Evolutionary conservation across 2,797 vertebrate genomes (phyloP).

Genomic region (Vespertilio murinus): DNA sequence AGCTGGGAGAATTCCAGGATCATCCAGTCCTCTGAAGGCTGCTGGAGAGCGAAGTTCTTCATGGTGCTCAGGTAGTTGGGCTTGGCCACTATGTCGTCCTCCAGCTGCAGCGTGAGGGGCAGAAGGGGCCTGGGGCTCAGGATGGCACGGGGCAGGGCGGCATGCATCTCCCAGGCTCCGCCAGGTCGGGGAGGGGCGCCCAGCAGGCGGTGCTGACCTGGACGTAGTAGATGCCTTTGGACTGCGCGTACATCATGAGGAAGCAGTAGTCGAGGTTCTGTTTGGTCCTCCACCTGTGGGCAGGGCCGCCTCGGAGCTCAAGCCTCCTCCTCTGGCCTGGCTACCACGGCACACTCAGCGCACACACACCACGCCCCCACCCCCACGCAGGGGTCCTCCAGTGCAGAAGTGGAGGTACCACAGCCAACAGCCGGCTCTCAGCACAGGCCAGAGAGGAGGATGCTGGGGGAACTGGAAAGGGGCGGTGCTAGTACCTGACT

Average conservation of each 20-base stretch:
- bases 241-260: slow-evolving; percentile 99
- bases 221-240: slow-evolving; percentile 97
- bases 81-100: slow-evolving; percentile 98
- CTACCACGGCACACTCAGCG: background rate
- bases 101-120: slow-evolving; percentile 86
- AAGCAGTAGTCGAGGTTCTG: slow-evolving; percentile 99
- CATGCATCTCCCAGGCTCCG: background rate
- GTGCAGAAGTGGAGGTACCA: background rate
- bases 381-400: background rate
- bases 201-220: slow-evolving; percentile 87
- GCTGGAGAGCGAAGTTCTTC: slow-evolving; percentile 99
- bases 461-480: background rate
- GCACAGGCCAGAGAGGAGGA: background rate
- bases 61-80: slow-evolving; percentile 99
- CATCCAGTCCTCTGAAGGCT: slow-evolving; percentile 99
- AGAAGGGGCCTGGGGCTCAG: background rate
- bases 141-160: too few relatives aligned
- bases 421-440: background rate
- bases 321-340: background rate
- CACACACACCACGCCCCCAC: background rate
- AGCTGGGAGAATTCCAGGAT: slow-evolving; percentile 99
- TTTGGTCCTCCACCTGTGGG: slow-evolving; percentile 94
- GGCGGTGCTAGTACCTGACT: slow-evolving; percentile 89
- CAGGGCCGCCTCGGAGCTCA: background rate
- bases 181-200: background rate